phyloP scores from a whole-genome alignment of 2,888 invertebrate species.

The Protonemura montana region DNA sequence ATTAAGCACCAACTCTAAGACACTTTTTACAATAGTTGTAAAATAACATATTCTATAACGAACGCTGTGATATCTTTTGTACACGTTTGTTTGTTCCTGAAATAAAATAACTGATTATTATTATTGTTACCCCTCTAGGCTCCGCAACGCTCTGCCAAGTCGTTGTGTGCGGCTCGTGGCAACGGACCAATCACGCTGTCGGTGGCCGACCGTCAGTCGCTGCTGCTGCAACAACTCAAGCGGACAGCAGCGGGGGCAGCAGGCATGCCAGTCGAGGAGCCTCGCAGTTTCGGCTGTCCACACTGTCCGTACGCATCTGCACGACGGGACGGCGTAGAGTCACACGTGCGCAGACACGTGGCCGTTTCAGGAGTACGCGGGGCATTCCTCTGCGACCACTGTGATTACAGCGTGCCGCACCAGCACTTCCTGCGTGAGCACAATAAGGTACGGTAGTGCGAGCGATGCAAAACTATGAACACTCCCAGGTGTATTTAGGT shows the following conservation, averaged over 20 bases:
- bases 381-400: conserved; percentile 77
- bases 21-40: too few species aligned
- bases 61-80: too few species aligned
- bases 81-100: too few species aligned
- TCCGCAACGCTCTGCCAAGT: conserved; percentile 43
- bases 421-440: conserved; percentile 80
- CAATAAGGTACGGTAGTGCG: conserved; percentile 75
- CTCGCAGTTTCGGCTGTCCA: conserved; percentile 72
- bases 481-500: too few species aligned
- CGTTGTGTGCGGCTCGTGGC: conserved; percentile 45
- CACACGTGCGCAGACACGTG: conserved; percentile 78
- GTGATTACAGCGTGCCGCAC: conserved; percentile 81
- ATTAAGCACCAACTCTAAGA: too few species aligned
- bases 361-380: conserved; percentile 67
- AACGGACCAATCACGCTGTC: conserved; percentile 66
- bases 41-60: too few species aligned
- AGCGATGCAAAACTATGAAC: conserved; percentile 53
- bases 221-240: conserved; percentile 66
- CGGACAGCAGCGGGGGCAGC: conserved; percentile 58
- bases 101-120: too few species aligned
- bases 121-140: too few species aligned
- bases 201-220: conserved; percentile 69
- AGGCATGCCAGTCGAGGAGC: conserved; percentile 58
- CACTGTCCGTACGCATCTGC: conserved; percentile 83
- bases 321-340: conserved; percentile 74